Evolutionary conservation across 2,797 vertebrate species (phyloP).

Genomic region (Cyclopterus lumpus): DNA sequence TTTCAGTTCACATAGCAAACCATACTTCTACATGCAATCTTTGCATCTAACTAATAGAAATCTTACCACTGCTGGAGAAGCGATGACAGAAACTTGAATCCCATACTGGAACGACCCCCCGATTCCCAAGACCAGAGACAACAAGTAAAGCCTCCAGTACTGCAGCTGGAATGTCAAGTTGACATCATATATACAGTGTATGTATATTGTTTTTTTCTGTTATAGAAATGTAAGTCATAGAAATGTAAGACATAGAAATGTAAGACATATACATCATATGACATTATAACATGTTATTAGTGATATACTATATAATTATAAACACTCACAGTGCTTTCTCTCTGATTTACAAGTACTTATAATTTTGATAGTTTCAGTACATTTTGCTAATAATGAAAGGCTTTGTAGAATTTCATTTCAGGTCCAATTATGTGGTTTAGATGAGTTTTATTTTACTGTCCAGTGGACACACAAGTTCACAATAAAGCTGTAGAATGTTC

Average conservation of each 20-base stretch:
- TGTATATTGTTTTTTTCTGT: not conserved
- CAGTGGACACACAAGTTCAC: not conserved
- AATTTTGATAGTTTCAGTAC: not conserved
- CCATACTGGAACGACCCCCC: slow-evolving; percentile 85
- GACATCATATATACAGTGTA: not conserved
- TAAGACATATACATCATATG: not conserved
- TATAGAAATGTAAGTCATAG: not conserved
- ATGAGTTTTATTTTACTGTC: not conserved
- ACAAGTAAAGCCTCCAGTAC: slow-evolving; percentile 81
- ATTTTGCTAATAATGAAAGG: not conserved
- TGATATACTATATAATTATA: not conserved
- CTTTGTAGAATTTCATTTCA: not conserved
- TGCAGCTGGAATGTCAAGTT: slow-evolving; percentile 67
- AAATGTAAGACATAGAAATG: not conserved
- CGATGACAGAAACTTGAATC: slow-evolving; percentile 85
- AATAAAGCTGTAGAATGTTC: too few relatives aligned
- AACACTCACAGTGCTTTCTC: not conserved
- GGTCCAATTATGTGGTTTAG: not conserved
- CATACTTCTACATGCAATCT: not conserved
- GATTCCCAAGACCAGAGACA: slow-evolving; percentile 82
- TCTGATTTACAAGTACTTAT: not conserved
- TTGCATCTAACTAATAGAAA: not conserved
- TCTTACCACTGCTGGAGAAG: slow-evolving; percentile 83
- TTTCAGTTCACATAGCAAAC: not conserved
- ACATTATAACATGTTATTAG: not conserved